Evolutionary conservation across 1,140 invertebrate species (phyloP).

Genomic region (Aphaenogaster ashmeadi): DNA sequence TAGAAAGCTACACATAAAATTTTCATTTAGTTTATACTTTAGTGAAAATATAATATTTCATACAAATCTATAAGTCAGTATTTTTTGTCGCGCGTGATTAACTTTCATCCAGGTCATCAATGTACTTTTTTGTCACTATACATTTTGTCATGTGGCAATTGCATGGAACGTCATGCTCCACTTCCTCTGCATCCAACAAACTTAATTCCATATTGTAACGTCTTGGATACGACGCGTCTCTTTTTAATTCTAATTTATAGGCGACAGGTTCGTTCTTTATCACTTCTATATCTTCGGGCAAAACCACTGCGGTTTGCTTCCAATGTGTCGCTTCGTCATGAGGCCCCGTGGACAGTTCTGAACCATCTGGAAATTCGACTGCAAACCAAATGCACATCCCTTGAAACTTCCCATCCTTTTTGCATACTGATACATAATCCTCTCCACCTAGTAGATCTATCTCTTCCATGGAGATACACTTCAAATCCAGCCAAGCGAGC

Average conservation of each 20-base stretch:
- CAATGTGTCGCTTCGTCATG: conserved; percentile 95
- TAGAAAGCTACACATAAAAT: neutral
- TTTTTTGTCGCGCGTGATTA: neutral
- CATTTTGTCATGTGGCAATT: conserved; percentile 93
- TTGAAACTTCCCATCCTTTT: conserved; percentile 90
- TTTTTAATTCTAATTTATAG: conserved; percentile 85
- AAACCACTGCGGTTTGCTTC: conserved; percentile 98
- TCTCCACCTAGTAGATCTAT: conserved; percentile 93
- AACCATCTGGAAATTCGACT: conserved; percentile 91
- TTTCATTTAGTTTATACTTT: neutral
- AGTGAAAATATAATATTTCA: conserved; percentile 11
- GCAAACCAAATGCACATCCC: conserved; percentile 96
- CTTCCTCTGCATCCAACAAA: conserved; percentile 90
- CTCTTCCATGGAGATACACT: conserved; percentile 89
- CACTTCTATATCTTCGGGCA: conserved; percentile 90
- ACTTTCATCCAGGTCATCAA: conserved; percentile 84
- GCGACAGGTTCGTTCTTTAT: conserved; percentile 90
- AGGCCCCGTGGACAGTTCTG: conserved; percentile 93
- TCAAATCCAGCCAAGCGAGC: conserved; percentile 92
- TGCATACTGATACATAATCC: conserved; percentile 84
- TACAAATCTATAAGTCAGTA: neutral
- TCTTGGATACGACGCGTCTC: conserved; percentile 80
- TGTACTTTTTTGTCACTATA: conserved; percentile 90
- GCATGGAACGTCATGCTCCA: conserved; percentile 93
- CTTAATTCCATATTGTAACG: conserved; percentile 91